Base-by-base conservation (phyloP, 2,797 vertebrate genomes). In the Clarias laeviceps region DNA sequence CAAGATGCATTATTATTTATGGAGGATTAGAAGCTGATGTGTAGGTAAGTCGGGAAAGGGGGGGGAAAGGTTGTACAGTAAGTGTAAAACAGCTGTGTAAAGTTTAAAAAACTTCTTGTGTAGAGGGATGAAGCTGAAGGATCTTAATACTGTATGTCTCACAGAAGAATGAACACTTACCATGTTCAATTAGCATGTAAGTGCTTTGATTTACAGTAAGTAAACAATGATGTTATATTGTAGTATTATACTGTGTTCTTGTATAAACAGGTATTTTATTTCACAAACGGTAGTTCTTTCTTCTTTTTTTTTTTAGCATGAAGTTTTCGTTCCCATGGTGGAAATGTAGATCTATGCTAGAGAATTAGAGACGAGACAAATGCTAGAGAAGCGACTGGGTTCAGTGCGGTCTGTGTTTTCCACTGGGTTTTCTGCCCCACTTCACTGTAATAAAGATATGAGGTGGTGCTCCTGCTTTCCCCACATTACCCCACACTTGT, bases 341-440 rank as follows among this genome's bases (percentile, higher is more conserved):
- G 57, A 8, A 79, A 79, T 80, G 6, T 27, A 45, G 8, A 50
- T 29, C 3, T 62, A 29, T 80, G 37, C n/a, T 64, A 11, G 59
- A n/a, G 76, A 79, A 40, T 78, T 78, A 3, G 18, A 64, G 77
- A 62, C 34, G 2, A 15, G 18, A 77, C 29, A 0, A 61, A 78
- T 59, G 29, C 20, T 18, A 18, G 50, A 1, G 14, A 57, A 29
- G 54, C 59, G 27, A 24, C 56, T 2, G 4, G 18, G 24, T 45
- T 64, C 29, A 18, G 14, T 3, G 66, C 40, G 20, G 80, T 37
- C 62, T 80, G 87, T 92, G 89, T 94, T 95, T 86, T 82, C 88
- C 93, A 93, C 89, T 92, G 91, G 84, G 77, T 95, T 95, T 95
- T 95, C 94, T 82, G 93, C 94, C 93, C 94, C 92, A 95, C 91